A percentile compares a stretch with the other conserved stretches of the same genome.
phyloP scores from a whole-genome alignment of 23 tunicate genomes.

The Styela plicata region DNA sequence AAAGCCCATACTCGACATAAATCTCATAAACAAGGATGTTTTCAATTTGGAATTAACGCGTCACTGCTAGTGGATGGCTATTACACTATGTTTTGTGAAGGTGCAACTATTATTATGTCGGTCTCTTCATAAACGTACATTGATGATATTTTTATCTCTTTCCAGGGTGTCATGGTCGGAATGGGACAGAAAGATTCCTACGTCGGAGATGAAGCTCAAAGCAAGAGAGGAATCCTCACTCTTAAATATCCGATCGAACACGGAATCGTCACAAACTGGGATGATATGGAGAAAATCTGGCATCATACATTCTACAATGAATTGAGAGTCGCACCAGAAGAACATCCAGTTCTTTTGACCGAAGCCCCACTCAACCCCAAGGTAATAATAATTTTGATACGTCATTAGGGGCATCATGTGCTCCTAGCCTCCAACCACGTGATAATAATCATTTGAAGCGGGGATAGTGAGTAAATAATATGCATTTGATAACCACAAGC shows the following conservation, averaged over 20 bases:
- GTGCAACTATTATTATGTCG: not conserved
- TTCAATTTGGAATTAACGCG: not conserved
- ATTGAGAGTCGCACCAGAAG: constrained; percentile 93
- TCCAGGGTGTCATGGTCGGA: constrained; percentile 99
- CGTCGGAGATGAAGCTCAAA: constrained; percentile 99
- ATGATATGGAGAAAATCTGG: constrained; percentile 87
- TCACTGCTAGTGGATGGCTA: not conserved
- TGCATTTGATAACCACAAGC: too few species aligned
- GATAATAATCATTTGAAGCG: too few species aligned
- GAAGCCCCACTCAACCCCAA: constrained; percentile 99
- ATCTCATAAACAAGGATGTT: not conserved
- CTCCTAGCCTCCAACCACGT: too few species aligned
- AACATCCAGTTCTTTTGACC: constrained; percentile 91
- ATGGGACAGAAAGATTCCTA: constrained; percentile 99
- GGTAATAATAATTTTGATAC: not conserved
- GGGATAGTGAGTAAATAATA: too few species aligned
- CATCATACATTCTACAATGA: not conserved
- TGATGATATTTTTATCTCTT: not conserved
- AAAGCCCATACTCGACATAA: not conserved
- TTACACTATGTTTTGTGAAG: too few species aligned
- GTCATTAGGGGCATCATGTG: not conserved
- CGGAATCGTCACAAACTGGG: constrained; percentile 98
- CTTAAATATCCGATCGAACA: constrained; percentile 96
- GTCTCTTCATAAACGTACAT: too few species aligned
- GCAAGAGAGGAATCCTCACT: constrained; percentile 94